A percentile compares a stretch with the other conserved stretches of the same genome.
phyloP scores from a whole-genome alignment of 2,113 vertebrate species.

The Uria aalge region DNA sequence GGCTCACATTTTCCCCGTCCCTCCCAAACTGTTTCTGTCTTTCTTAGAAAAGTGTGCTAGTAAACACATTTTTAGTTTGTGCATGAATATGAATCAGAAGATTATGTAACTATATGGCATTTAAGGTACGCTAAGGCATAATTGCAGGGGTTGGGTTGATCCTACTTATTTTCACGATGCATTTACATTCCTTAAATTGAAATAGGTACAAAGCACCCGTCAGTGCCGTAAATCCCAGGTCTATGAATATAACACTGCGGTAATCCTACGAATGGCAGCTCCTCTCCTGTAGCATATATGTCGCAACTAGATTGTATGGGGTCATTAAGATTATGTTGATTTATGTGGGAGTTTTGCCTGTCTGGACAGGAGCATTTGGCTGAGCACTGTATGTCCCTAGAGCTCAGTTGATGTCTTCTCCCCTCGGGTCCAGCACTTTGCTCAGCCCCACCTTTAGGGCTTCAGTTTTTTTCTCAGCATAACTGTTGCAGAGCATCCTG shows the following conservation, averaged over 20 bases:
- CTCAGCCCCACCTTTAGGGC: not conserved
- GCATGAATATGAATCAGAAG: not conserved
- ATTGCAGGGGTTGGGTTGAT: not conserved
- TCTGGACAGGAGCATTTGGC: not conserved
- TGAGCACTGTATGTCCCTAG: not conserved
- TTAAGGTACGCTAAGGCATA: not conserved
- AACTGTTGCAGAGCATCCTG: not conserved
- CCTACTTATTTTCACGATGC: not conserved
- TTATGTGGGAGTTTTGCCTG: not conserved
- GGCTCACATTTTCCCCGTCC: not conserved
- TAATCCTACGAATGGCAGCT: not conserved
- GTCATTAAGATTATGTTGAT: not conserved
- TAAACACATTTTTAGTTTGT: not conserved
- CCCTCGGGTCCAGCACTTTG: not conserved
- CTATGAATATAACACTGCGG: not conserved
- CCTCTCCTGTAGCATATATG: not conserved
- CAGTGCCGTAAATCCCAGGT: not conserved
- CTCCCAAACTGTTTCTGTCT: not conserved
- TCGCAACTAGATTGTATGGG: not conserved
- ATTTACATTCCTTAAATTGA: not conserved
- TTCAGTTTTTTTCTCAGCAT: not conserved
- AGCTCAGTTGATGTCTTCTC: not conserved
- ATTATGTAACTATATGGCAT: not conserved
- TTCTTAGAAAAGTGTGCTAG: not conserved
- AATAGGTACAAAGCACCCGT: not conserved